Conservation (phyloP, 2,113 vertebrate genomes). For the Pyxicephalus adspersus region DNA sequence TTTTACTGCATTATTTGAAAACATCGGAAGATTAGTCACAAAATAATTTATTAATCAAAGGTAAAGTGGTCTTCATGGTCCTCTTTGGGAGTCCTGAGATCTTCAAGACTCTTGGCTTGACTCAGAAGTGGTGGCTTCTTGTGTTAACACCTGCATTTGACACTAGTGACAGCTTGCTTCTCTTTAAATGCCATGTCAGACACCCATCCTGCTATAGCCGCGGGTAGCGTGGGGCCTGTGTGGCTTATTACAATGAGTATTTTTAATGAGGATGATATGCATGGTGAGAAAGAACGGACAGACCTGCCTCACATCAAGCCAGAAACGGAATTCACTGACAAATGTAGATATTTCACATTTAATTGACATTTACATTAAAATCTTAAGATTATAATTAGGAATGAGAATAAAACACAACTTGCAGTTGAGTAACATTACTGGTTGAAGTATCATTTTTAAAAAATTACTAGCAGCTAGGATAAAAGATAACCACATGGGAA, state of each 20-base stretch:
- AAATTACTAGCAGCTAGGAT: too few species aligned
- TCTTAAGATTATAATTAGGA: conserved; percentile 73
- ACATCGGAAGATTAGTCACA: too few species aligned
- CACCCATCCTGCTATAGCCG: conserved; percentile 68
- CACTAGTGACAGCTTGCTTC: conserved; percentile 86
- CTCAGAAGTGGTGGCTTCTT: conserved; percentile 71
- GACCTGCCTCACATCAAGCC: conserved; percentile 89
- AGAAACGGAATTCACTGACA: conserved; percentile 94
- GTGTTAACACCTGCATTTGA: conserved; percentile 78
- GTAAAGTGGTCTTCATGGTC: conserved; percentile 72
- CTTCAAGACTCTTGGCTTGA: conserved; percentile 90
- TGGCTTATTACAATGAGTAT: conserved; percentile 73
- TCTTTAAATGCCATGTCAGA: conserved; percentile 90
- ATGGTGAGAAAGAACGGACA: conserved; percentile 83
- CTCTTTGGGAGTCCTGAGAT: conserved; percentile 81
- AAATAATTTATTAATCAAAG: conserved; percentile 73
- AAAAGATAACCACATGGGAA: too few species aligned
- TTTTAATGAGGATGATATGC: conserved; percentile 96
- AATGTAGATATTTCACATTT: conserved; percentile 99
- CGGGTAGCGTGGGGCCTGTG: conserved; percentile 75
- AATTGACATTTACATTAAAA: conserved; percentile 94
- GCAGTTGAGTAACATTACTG: conserved; percentile 15
- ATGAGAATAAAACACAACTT: conserved; percentile 56
- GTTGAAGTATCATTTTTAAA: neutral
- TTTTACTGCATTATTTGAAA: too few species aligned